These are phyloP conservation scores for Oreochromis mossambicus DNA, from an alignment of 2,797 vertebrate species.

Conservation along the genomic window DNA sequence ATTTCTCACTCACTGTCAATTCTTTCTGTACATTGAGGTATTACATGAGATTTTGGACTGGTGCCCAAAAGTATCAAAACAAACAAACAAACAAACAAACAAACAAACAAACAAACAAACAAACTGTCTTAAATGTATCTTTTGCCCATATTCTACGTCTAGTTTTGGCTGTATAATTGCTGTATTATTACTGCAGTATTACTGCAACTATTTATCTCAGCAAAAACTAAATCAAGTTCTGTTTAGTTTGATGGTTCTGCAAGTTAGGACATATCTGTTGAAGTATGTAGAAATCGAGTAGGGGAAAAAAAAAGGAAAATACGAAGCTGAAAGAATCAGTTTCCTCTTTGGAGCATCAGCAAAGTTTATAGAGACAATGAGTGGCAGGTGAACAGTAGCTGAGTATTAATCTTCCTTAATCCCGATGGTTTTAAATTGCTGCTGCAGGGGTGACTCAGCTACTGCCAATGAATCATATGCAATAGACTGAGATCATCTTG, in stretches of 20 bases:
- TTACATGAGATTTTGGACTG: background rate
- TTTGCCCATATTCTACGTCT: background rate
- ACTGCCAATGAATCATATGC: constrained; percentile 15
- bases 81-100: background rate
- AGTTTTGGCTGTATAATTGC: background rate
- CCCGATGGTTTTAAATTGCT: constrained; percentile 10
- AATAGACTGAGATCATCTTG: constrained; percentile 24
- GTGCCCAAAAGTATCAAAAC: background rate
- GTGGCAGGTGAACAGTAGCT: background rate
- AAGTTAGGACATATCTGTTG: background rate
- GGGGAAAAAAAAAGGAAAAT: background rate
- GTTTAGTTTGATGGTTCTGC: background rate
- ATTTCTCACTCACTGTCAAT: background rate
- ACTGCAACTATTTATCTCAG: background rate
- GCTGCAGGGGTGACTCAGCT: constrained; percentile 42
- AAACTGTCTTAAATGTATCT: background rate
- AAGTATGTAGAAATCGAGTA: background rate
- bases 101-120: background rate
- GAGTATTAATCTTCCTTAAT: background rate
- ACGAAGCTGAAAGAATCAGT: background rate
- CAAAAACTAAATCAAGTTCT: background rate
- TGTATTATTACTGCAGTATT: background rate
- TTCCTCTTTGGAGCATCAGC: background rate
- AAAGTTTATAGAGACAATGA: background rate
- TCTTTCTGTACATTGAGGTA: background rate